These are phyloP conservation scores for Porites divaricata DNA, from an alignment of 92 coral and sea anemone species.

Conservation along the genomic window DNA sequence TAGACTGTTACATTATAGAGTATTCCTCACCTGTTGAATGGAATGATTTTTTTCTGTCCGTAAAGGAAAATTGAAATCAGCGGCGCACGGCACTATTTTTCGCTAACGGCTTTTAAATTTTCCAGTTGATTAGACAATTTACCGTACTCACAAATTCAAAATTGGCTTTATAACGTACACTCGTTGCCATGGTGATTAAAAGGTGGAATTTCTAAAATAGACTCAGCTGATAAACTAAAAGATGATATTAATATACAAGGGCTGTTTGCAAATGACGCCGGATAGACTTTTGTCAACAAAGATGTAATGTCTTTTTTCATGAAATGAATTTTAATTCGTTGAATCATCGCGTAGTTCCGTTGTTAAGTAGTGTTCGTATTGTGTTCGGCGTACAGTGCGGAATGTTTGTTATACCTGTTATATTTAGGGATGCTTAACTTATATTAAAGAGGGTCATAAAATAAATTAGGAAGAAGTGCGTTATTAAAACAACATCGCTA, in stretches of 20 bases:
- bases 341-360: conserved; percentile 22
- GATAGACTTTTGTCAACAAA: conserved; percentile 24
- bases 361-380: not conserved
- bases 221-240: not conserved
- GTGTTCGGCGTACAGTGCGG: too few relatives aligned
- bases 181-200: conserved; percentile 24
- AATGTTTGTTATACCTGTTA: not conserved
- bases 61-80: not conserved
- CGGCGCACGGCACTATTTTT: too few relatives aligned
- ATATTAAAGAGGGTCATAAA: not conserved
- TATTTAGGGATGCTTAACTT: not conserved
- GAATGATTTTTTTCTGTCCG: not conserved
- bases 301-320: not conserved
- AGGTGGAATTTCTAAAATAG: not conserved
- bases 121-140: conserved; percentile 5
- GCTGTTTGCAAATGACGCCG: conserved; percentile 8
- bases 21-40: not conserved
- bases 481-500: conserved; percentile 7
- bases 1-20: not conserved
- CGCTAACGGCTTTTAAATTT: not conserved
- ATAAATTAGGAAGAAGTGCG: not conserved
- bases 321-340: conserved; percentile 5
- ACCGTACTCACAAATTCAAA: not conserved
- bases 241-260: conserved; percentile 5
- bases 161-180: not conserved